Base-by-base conservation (phyloP, 2,888 invertebrate genomes). In the Matsumyia berberina region DNA sequence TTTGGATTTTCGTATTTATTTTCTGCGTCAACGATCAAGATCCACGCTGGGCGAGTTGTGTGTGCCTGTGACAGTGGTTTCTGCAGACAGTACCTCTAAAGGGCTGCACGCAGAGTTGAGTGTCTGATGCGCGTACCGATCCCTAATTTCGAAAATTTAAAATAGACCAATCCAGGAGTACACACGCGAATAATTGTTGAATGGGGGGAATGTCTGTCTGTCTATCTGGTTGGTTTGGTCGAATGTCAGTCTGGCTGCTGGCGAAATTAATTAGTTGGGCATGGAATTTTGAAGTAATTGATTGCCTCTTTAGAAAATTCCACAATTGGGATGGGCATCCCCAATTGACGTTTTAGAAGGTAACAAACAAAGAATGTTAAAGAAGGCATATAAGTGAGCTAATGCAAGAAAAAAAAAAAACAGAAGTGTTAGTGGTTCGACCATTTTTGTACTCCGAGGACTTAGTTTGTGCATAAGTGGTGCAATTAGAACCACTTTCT, bases 221-320 rank as follows among this genome's bases (percentile, higher is more conserved):
- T 49, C 29, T 60, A 42, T 39, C 12, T 46, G 24, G 11, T 51
- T 58, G 39, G 37, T 12, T 60, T 33, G 44, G 53, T 15, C 60
- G 57, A 42, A n/a, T 58, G 51, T 66, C 72, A 53, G 78, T 66
- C 58, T 73, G 73, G 66, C 70, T 70, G 66, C 46, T 66, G 66
- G 35, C 15, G 74, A 74, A 80, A 85, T 85, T 85, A 85, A 85
- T 85, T 85, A 85, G 80, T 64, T 66, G 58, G 51, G 44, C 62
- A 80, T 76, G 80, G 64, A 85, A 64, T 73, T 85, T 70, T 85
- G 85, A 85, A 70, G 74, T 85, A 80, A 85, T 85, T 74, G 74
- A 80, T 85, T 57, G 69, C 67, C 72, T 60, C 58, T 58, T 70
- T 42, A 29, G 46, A 39, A 6, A 46, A 64, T 39, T 60, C 37